Conservation (phyloP, 2,797 vertebrate species). For the Stomatorhinus walkeri region DNA sequence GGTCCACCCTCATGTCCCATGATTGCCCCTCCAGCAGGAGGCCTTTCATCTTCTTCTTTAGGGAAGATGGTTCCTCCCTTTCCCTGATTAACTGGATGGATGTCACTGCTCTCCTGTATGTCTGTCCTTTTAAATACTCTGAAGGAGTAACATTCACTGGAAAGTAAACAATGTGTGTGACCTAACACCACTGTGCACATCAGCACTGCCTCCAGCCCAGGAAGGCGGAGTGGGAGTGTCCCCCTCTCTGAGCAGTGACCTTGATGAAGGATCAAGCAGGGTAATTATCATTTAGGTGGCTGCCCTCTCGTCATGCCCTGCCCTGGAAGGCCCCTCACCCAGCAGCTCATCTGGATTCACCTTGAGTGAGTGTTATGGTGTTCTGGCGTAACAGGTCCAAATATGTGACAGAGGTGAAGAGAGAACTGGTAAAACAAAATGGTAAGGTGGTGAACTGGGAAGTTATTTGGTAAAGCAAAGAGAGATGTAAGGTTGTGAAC, state of each 20-base stretch:
- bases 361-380: not conserved
- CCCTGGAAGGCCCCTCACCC: not conserved
- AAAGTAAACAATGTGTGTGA: not conserved
- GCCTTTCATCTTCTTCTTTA: not conserved
- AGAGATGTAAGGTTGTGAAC: not conserved
- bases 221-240: not conserved
- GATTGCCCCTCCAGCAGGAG: not conserved
- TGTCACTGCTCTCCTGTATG: not conserved
- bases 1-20: not conserved
- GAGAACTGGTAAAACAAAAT: not conserved
- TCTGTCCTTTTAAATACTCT: not conserved
- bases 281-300: not conserved
- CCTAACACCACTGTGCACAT: not conserved
- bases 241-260: not conserved
- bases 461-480: not conserved
- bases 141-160: not conserved
- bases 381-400: not conserved
- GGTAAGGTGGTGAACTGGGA: not conserved
- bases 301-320: not conserved
- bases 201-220: not conserved
- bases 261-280: not conserved
- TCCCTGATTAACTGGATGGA: not conserved
- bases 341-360: not conserved
- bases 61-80: not conserved
- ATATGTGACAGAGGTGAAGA: not conserved